Percentiles rank a stretch among this genome's conserved stretches.
phyloP scores from a whole-genome alignment of 2,797 vertebrate species.

The Heliangelus exortis region DNA sequence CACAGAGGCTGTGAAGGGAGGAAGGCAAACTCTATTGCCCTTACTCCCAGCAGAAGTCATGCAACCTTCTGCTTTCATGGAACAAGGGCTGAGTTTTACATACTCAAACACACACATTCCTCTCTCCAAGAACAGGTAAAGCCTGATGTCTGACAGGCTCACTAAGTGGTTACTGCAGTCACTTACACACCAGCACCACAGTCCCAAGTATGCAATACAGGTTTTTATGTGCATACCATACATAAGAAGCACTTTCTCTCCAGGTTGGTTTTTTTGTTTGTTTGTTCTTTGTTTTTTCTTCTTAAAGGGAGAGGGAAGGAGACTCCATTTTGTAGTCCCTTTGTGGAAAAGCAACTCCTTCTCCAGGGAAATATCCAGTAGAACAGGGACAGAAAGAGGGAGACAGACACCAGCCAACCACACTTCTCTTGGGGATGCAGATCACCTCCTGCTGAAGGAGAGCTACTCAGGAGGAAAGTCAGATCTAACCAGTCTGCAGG shows the following conservation, averaged over 20 bases:
- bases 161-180: not conserved
- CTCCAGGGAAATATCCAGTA: not conserved
- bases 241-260: not conserved
- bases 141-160: not conserved
- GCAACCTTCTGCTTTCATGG: not conserved
- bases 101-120: not conserved
- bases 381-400: not conserved
- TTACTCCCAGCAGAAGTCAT: not conserved
- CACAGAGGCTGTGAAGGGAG: fast-evolving
- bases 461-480: slow-evolving; percentile 5
- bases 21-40: not conserved
- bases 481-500: not conserved
- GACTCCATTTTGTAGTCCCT: not conserved
- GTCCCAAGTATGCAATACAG: not conserved
- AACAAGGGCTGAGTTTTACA: not conserved
- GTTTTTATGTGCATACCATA: not conserved
- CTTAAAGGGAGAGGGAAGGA: not conserved
- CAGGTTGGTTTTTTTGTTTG: too few relatives aligned
- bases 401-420: not conserved
- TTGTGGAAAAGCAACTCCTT: not conserved
- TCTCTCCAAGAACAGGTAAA: not conserved
- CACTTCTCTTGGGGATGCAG: not conserved
- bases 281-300: not conserved
- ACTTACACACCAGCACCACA: fast-evolving
- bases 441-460: not conserved